A percentile compares a stretch with the other conserved stretches of the same genome.
These are phyloP conservation scores for Pithys albifrons DNA, from an alignment of 2,113 vertebrate species.

Conservation along the genomic window DNA sequence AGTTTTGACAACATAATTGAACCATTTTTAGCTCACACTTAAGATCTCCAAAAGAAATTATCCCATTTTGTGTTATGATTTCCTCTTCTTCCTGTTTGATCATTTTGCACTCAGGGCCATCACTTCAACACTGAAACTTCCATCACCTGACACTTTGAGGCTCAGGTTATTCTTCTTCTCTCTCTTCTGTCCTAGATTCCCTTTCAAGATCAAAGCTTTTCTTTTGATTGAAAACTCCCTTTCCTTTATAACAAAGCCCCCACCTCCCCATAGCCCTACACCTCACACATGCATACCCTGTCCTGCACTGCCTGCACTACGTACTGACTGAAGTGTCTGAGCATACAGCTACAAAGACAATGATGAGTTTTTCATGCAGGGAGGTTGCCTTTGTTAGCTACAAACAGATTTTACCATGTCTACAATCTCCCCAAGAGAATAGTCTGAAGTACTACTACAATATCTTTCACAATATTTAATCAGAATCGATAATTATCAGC, in stretches of 20 bases:
- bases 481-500: neutral
- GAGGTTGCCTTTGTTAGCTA: neutral
- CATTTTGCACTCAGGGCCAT: neutral
- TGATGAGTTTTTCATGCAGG: neutral
- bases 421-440: neutral
- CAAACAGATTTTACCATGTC: neutral
- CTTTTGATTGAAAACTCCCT: neutral
- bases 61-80: neutral
- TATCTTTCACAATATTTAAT: neutral
- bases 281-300: neutral
- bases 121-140: neutral
- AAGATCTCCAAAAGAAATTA: neutral
- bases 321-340: neutral
- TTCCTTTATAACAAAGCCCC: neutral
- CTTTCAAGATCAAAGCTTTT: neutral
- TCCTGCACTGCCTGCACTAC: neutral
- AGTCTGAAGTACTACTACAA: neutral
- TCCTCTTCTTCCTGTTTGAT: neutral
- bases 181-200: neutral
- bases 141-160: neutral
- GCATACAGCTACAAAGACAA: neutral
- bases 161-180: neutral
- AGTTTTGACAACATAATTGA: neutral
- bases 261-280: neutral
- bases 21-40: neutral